Base-by-base conservation (phyloP, 2,797 vertebrate species). In the Danio albolineatus region DNA sequence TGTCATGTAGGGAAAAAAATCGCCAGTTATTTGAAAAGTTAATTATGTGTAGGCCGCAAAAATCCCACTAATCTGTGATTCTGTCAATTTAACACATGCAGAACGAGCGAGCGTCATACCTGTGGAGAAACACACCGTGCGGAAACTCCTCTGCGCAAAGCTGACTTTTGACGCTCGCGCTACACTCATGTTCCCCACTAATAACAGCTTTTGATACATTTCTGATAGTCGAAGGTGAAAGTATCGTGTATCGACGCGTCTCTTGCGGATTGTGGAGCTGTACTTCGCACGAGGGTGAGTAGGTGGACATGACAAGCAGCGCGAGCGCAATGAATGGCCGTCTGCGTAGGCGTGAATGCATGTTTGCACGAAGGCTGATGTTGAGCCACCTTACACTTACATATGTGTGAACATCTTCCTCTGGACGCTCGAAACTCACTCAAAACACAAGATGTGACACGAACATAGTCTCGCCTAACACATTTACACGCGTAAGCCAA, bases 281-380 rank as follows among this genome's bases (percentile, higher is more conserved):
- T 74, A 46, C 7, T 74, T 65, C 57, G 65, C 77, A 72, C 54
- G 56, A 62, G 79, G 69, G 67, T 53, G 73, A 79, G 81, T 82
- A 78, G 78, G 85, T 76, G 80, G 57, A 61, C 62, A 83, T 54
- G 57, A 71, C 74, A 75, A 73, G 28, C 78, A 75, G 71, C 67
- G 54, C 73, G 69, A 73, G 71, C 60, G 78, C 81, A 67, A 28
- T 54, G 78, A 83, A 83, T 78, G 73, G 73, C 73, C 71, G 49
- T 73, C 73, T 84, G 79, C 79, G 80, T 86, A 41, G 76, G 82
- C 79, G 75, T 85, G 67, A 61, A 79, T 77, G 73, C 62, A 80
- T 78, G 82, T 78, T 76, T 65, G 62, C 43, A 56, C 36, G 64
- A 78, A 66, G 54, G 69, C 4, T 79, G 38, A 72, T 78, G 77